These are phyloP conservation scores for Ormyrus thymus DNA, from an alignment of 2,888 invertebrate species.

Conservation along the genomic window DNA sequence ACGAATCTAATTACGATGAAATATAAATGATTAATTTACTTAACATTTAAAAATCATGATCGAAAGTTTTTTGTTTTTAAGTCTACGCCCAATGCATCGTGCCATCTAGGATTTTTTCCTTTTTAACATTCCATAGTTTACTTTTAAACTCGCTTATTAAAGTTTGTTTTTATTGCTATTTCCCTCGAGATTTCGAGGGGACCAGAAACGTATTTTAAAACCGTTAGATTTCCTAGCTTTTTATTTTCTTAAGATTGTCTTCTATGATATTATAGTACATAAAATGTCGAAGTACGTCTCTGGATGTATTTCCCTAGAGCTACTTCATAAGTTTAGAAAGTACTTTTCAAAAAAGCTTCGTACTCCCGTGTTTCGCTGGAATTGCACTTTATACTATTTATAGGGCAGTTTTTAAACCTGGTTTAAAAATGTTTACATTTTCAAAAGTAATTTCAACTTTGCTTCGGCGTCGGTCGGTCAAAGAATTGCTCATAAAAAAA, in stretches of 20 bases:
- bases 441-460: too few species aligned
- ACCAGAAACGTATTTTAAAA: neutral
- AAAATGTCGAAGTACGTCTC: constrained; percentile 7
- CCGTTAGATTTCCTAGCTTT: neutral
- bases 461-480: too few species aligned
- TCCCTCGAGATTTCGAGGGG: constrained; percentile 20
- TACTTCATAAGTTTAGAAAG: neutral
- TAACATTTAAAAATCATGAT: too few species aligned
- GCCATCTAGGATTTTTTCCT: neutral
- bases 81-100: too few species aligned
- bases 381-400: too few species aligned
- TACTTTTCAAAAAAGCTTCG: neutral
- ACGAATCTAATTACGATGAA: too few species aligned
- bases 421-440: too few species aligned
- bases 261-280: constrained; percentile 4
- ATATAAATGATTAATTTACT: too few species aligned
- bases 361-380: too few species aligned
- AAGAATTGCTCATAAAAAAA: too few species aligned
- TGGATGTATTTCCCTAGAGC: constrained; percentile 23
- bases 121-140: neutral
- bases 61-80: too few species aligned
- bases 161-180: constrained; percentile 10
- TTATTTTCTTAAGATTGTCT: constrained; percentile 16
- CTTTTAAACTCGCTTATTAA: neutral
- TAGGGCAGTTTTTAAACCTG: too few species aligned